These are phyloP conservation scores for Capitella teleta DNA, from an alignment of 1,140 invertebrate genomes.

Conservation along the genomic window DNA sequence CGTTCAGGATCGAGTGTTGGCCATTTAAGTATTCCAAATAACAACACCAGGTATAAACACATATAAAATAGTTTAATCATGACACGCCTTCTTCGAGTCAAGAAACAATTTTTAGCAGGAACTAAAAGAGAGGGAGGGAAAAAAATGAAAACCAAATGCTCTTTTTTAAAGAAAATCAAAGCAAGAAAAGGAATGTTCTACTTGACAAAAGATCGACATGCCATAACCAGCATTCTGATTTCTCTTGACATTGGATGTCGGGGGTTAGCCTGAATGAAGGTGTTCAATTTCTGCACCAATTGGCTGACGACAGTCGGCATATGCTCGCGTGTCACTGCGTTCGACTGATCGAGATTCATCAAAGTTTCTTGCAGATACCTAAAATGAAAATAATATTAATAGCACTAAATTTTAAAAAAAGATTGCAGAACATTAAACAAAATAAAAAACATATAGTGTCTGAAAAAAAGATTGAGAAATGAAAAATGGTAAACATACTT, in stretches of 20 bases:
- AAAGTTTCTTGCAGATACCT: constrained; percentile 82
- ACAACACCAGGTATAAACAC: too few species aligned
- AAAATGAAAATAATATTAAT: constrained; percentile 12
- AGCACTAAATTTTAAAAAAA: not conserved
- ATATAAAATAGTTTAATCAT: too few species aligned
- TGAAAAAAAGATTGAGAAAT: not conserved
- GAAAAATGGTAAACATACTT: constrained; percentile 48
- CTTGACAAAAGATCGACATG: constrained; percentile 47
- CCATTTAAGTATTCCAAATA: too few species aligned
- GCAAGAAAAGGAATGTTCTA: constrained; percentile 2
- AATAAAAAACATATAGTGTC: not conserved
- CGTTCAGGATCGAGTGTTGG: too few species aligned
- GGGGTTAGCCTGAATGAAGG: constrained; percentile 58
- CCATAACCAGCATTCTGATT: constrained; percentile 70
- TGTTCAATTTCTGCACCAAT: constrained; percentile 59
- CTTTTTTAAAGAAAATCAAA: too few species aligned
- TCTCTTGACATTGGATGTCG: constrained; percentile 54
- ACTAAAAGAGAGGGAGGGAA: too few species aligned
- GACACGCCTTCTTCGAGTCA: too few species aligned
- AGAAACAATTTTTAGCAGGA: too few species aligned
- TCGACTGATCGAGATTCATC: constrained; percentile 63
- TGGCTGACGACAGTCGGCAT: constrained; percentile 64
- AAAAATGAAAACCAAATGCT: too few species aligned
- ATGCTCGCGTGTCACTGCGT: constrained; percentile 69
- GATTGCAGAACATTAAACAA: not conserved